Evolutionary conservation across 2,113 vertebrate genomes (phyloP).

Genomic region (Propithecus coquereli): DNA sequence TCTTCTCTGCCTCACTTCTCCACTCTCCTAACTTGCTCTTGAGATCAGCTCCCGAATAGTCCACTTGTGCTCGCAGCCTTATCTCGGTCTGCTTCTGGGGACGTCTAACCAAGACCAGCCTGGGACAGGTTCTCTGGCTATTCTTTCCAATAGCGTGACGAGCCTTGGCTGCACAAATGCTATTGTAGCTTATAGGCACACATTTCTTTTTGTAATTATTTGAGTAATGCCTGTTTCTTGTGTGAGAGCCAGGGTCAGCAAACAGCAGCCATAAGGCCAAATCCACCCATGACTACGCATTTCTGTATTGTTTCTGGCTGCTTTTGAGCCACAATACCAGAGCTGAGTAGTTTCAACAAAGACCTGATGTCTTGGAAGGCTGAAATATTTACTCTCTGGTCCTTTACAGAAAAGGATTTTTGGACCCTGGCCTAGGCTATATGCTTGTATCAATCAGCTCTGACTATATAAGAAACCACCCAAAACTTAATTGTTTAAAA

Average conservation of each 20-base stretch:
- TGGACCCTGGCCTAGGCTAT: background rate
- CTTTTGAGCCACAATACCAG: background rate
- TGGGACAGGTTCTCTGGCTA: background rate
- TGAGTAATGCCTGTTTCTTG: background rate
- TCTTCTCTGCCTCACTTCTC: background rate
- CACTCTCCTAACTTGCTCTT: background rate
- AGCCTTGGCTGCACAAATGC: background rate
- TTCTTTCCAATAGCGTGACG: background rate
- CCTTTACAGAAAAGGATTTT: background rate
- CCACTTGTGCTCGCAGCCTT: background rate
- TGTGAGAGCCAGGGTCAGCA: background rate
- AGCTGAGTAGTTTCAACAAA: background rate
- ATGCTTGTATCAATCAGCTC: background rate
- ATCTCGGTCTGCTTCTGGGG: background rate
- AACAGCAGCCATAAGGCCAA: background rate
- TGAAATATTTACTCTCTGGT: background rate
- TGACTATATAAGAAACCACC: background rate
- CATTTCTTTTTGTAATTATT: background rate
- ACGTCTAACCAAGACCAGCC: background rate
- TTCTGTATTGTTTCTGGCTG: background rate
- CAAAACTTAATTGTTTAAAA: background rate
- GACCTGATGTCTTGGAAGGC: background rate
- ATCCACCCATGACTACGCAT: background rate
- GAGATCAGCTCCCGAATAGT: background rate
- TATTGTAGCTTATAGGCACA: background rate